phyloP scores from a whole-genome alignment of 2,888 invertebrate genomes.

The Sinodicranocentrus sp. region DNA sequence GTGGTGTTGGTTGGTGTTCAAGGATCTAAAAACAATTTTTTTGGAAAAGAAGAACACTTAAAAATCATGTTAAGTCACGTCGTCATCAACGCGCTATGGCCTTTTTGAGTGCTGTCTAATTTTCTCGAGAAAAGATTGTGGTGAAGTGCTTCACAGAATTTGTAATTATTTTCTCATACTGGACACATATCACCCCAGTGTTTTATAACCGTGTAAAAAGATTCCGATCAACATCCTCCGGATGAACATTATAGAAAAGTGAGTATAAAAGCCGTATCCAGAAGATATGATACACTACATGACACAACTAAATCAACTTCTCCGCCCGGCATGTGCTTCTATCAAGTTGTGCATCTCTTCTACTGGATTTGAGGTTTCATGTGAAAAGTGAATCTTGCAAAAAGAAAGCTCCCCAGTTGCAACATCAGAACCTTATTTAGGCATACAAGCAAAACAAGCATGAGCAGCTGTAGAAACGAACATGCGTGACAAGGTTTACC shows the following conservation, averaged over 20 bases:
- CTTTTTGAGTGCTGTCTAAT: background rate
- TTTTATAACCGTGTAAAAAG: background rate
- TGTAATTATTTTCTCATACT: slow-evolving; percentile 45
- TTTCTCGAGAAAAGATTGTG: slow-evolving; percentile 4
- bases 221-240: slow-evolving; percentile 4
- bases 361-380: no score
- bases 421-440: background rate
- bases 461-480: background rate
- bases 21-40: background rate
- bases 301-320: slow-evolving; percentile 4
- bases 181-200: background rate
- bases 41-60: background rate
- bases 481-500: slow-evolving; percentile 34
- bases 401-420: background rate
- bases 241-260: background rate
- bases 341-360: no score
- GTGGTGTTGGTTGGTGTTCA: slow-evolving; percentile 19
- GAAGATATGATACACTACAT: background rate
- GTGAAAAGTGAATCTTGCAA: slow-evolving; percentile 21
- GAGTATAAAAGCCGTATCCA: background rate
- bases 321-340: slow-evolving; percentile 50
- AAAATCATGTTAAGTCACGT: slow-evolving; percentile 40
- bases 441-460: background rate
- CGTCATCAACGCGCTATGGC: slow-evolving; percentile 33
- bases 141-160: slow-evolving; percentile 50